These are phyloP conservation scores for Oscarella lobularis DNA, from an alignment of 37 sponge, comb jelly and placozoan species.

Conservation along the genomic window DNA sequence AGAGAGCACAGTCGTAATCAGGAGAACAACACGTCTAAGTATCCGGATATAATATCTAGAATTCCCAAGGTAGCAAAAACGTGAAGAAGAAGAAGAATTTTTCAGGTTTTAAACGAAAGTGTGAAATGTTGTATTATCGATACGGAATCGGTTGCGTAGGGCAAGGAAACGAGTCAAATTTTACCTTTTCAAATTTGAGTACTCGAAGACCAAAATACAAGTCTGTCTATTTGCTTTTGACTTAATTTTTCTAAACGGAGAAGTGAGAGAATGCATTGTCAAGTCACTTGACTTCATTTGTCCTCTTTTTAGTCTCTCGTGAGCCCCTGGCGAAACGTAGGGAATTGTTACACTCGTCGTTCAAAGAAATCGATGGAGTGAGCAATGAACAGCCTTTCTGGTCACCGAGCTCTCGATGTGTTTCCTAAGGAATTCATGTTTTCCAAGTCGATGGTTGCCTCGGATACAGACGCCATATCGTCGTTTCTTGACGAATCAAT, in stretches of 20 bases:
- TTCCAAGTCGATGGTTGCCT: conserved; percentile 41
- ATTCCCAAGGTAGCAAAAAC: conserved; percentile 53
- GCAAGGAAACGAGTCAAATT: conserved; percentile 74
- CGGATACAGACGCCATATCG: conserved; percentile 70
- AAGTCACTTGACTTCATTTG: too few relatives aligned
- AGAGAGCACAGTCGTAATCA: conserved; percentile 92
- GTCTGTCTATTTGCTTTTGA: conserved; percentile 97
- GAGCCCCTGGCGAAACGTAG: conserved; percentile 61
- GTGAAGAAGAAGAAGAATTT: neutral
- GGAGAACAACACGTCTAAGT: conserved; percentile 92
- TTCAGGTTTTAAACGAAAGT: conserved; percentile 42
- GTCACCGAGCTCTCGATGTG: too few relatives aligned
- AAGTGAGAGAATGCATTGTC: too few relatives aligned
- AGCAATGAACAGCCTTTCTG: neutral
- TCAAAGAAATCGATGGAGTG: conserved; percentile 86
- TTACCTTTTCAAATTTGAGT: conserved; percentile 87
- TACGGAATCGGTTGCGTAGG: conserved; percentile 94
- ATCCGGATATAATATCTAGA: conserved; percentile 86
- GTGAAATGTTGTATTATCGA: conserved; percentile 83
- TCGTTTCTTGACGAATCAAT: conserved; percentile 86
- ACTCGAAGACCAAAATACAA: conserved; percentile 77
- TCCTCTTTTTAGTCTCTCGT: conserved; percentile 50
- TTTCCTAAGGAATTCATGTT: conserved; percentile 87
- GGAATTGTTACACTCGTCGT: conserved; percentile 58
- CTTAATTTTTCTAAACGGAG: conserved; percentile 85